Percentiles rank a stretch among this genome's conserved stretches.
Evolutionary conservation across 1,140 invertebrate species (phyloP).

Genomic region (Aporrectodea caliginosa): DNA sequence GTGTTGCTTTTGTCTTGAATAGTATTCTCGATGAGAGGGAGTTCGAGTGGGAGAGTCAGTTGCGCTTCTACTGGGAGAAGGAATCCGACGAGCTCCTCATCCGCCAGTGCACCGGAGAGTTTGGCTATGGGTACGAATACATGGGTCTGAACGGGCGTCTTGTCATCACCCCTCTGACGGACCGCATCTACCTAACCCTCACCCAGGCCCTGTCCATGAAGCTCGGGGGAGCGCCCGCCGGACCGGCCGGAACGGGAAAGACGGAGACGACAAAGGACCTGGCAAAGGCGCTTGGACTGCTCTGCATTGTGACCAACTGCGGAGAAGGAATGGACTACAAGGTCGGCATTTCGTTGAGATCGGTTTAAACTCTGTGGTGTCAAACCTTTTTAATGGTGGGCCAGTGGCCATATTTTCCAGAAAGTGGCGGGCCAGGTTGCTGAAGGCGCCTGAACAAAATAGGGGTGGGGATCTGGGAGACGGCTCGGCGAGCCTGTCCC

Average conservation of each 20-base stretch:
- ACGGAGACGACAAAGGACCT: conserved; percentile 87
- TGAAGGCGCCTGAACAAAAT: too few species aligned
- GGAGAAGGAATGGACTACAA: conserved; percentile 85
- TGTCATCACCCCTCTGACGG: conserved; percentile 85
- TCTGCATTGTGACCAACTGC: conserved; percentile 87
- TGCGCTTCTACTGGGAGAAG: conserved; percentile 85
- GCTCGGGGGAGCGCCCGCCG: conserved; percentile 77
- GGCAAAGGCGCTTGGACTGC: conserved; percentile 77
- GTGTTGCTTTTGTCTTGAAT: too few species aligned
- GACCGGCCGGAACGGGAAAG: conserved; percentile 71
- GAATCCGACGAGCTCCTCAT: conserved; percentile 75
- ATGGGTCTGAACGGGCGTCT: conserved; percentile 86
- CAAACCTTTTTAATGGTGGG: too few species aligned
- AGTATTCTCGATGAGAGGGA: conserved; percentile 76
- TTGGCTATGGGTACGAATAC: conserved; percentile 89
- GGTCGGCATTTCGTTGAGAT: too few species aligned
- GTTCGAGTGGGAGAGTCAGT: conserved; percentile 88
- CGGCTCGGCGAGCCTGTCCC: too few species aligned
- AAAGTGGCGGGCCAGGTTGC: too few species aligned
- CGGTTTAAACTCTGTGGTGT: too few species aligned
- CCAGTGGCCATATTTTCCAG: too few species aligned
- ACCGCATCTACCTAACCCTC: conserved; percentile 83
- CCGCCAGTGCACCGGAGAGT: conserved; percentile 76
- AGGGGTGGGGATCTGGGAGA: too few species aligned
- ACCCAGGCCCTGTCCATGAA: conserved; percentile 73